Evolutionary conservation across 1,140 invertebrate species (phyloP).

Genomic region (Macrotrachela quadricornifera): DNA sequence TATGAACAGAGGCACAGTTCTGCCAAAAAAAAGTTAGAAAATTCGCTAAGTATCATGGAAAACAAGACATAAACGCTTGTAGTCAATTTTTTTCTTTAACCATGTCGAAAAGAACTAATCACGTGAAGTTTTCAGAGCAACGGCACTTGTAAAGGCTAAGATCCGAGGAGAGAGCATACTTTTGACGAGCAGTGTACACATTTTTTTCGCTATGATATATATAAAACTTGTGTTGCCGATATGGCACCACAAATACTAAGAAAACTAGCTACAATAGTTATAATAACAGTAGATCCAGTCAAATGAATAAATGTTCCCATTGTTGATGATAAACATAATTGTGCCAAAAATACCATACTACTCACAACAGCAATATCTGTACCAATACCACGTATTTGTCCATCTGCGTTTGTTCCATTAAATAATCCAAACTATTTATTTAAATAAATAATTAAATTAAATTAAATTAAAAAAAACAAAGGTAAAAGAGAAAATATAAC

Average conservation of each 20-base stretch:
- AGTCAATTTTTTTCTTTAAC: too few relatives aligned
- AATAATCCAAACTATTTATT: background rate
- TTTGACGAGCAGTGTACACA: too few relatives aligned
- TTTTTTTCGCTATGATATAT: conserved; percentile 39
- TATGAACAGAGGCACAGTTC: too few relatives aligned
- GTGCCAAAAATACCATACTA: conserved; percentile 80
- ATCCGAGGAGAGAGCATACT: too few relatives aligned
- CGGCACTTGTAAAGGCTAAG: too few relatives aligned
- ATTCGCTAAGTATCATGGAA: too few relatives aligned
- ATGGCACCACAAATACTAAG: conserved; percentile 60
- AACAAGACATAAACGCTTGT: too few relatives aligned
- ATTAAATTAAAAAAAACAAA: background rate
- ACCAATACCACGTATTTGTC: conserved; percentile 54
- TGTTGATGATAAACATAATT: conserved; percentile 61
- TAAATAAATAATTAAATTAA: background rate
- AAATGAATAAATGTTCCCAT: conserved; percentile 59
- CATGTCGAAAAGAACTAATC: too few relatives aligned
- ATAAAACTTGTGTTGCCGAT: conserved; percentile 61
- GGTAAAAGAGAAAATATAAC: background rate
- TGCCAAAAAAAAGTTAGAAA: too few relatives aligned
- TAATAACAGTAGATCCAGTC: conserved; percentile 51
- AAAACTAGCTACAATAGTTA: conserved; percentile 55
- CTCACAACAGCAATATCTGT: conserved; percentile 78
- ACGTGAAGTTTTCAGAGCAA: too few relatives aligned
- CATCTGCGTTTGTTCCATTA: background rate